These are phyloP conservation scores for Diacarnus erythraeanus DNA, from an alignment of 37 sponge, comb jelly and placozoan genomes.

Conservation along the genomic window DNA sequence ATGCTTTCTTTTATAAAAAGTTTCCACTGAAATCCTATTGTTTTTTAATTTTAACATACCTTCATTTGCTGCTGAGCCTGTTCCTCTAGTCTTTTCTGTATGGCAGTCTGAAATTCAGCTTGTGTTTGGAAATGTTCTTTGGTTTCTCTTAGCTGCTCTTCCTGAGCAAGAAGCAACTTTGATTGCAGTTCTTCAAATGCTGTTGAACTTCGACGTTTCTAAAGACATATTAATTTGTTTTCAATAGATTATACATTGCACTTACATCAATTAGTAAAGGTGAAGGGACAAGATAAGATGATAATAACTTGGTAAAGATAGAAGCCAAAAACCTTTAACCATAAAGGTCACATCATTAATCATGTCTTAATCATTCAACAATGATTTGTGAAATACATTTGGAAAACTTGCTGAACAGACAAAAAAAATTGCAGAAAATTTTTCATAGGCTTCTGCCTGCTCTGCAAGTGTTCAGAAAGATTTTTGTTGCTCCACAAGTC, in stretches of 20 bases:
- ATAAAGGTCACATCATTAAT: no score
- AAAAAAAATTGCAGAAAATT: not conserved
- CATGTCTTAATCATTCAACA: no score
- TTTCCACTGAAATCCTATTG: not conserved
- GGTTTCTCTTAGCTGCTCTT: conserved; percentile 27
- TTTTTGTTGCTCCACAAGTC: no score
- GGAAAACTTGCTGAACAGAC: no score
- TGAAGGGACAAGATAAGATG: not conserved
- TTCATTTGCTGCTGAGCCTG: conserved; percentile 21
- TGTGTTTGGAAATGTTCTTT: conserved; percentile 37
- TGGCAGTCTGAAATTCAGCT: conserved; percentile 32
- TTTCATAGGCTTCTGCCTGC: not conserved
- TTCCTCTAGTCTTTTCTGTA: conserved; percentile 28
- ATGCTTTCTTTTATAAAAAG: no score
- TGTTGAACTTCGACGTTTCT: not conserved
- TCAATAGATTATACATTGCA: no score
- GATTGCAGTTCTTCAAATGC: conserved; percentile 27
- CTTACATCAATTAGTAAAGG: no score
- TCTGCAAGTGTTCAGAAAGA: no score
- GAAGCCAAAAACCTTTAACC: no score
- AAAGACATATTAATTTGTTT: no score
- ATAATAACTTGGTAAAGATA: not conserved
- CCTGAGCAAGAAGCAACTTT: conserved; percentile 30
- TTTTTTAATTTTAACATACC: not conserved
- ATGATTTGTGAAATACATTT: no score